Base-by-base conservation (phyloP, 2,888 invertebrate species). In the Tortrix viridana region DNA sequence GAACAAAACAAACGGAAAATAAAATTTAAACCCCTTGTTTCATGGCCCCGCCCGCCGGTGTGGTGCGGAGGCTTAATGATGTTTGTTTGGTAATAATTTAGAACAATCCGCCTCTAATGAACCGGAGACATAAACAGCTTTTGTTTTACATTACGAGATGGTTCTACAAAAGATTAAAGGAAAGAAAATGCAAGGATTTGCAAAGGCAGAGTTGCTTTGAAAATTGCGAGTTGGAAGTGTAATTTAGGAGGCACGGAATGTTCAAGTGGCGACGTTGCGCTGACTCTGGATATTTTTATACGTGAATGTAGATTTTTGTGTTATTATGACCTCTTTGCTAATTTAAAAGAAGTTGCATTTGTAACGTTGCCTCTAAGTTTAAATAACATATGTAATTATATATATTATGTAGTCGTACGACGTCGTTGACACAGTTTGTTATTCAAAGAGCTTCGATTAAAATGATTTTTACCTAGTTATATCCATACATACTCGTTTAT, bases 1-100 rank as follows among this genome's bases (percentile, higher is more conserved):
- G 6, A 26, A 3, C 26, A 5, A 5, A 3, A 5, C 5, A 26
- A 26, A 6, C 26, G 6, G 26, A 26, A 6, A 26, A 6, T 26
- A 26, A 26, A 26, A 12, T 5, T 18, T 16, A 6, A 58, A 20
- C 2, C 26, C 16, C 32, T 1, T 5, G 9, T 50, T 46, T 50
- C 23, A 37, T 56, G 50, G 61, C 61, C 61, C 2, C 44, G 38
- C 26, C 23, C 19, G 19, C 22, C 60, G 19, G 37, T 32, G 55
- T 32, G 54, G 37, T 32, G 55, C 22, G 54, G 65, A n/a, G 56
- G 65, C 65, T 56, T 65, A 61, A 65, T 65, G 60, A 60, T 65
- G 56, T 65, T 65, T 65, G 55, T 65, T 57, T 65, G 19, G 44
- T 49, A 61, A 61, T 60, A 65, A 56, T 65, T 60, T 57, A 61